Conservation (phyloP, 1,140 invertebrate genomes). For the Thalassaphorura encarpata region DNA sequence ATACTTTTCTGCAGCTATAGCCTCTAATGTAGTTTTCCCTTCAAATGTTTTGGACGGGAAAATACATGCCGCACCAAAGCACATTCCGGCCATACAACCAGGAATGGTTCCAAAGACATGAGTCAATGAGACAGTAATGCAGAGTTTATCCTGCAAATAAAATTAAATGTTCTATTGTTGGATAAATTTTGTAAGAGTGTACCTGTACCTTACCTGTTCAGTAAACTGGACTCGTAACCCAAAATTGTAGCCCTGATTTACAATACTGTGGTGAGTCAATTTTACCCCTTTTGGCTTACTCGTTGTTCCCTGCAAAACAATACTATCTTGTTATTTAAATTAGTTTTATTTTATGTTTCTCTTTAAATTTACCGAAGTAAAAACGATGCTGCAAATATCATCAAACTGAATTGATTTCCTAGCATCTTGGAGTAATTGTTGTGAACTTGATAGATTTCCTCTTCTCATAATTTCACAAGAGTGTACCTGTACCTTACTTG, state of each 20-base stretch:
- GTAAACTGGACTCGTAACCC: not conserved
- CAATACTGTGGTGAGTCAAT: slow-evolving; percentile 64
- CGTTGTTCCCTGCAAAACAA: too few relatives aligned
- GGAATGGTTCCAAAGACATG: slow-evolving; percentile 77
- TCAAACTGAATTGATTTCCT: slow-evolving; percentile 19
- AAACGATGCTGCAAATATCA: slow-evolving; percentile 23
- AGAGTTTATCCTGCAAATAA: slow-evolving; percentile 40
- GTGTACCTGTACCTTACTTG: slow-evolving; percentile 2
- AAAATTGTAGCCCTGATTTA: slow-evolving; percentile 63
- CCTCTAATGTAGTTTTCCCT: slow-evolving; percentile 53
- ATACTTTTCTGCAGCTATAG: slow-evolving; percentile 57
- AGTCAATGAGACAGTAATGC: slow-evolving; percentile 78
- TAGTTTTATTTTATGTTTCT: too few relatives aligned
- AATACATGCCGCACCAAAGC: slow-evolving; percentile 54
- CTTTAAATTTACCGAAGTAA: slow-evolving; percentile 14
- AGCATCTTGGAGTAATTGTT: too few relatives aligned
- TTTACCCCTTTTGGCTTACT: slow-evolving; percentile 78
- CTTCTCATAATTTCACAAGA: not conserved
- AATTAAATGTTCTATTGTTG: not conserved
- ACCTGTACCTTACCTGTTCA: not conserved
- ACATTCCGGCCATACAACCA: slow-evolving; percentile 46
- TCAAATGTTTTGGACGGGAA: slow-evolving; percentile 57
- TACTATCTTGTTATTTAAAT: too few relatives aligned
- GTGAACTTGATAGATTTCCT: too few relatives aligned
- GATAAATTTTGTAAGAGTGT: not conserved